Evolutionary conservation across 1,140 invertebrate species (phyloP), one percentile per base, ranked within the genome.

Genomic region (Anthonomus grandis): DNA sequence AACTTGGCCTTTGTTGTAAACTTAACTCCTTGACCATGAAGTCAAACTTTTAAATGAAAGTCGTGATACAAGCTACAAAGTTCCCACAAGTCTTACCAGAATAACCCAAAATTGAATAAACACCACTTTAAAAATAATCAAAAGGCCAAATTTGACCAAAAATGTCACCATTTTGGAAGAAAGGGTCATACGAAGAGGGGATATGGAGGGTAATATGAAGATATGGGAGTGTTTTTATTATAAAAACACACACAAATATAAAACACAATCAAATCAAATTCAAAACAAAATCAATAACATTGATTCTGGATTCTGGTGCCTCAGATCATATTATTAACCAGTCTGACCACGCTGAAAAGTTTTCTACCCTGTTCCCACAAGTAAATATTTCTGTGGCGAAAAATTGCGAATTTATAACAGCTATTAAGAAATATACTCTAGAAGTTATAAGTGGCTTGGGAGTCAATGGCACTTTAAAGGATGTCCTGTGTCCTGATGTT

Each of bases 1-100:
- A 69, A 68, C 51, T 51, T 72, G 38, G 22, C 45, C 10, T 56
- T 56, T 52, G 46, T 56, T n/a, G n/a, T 13, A 56, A 56, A 56
- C 50, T 24, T 8, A 19, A 42, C 10, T 56, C 4, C 34, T 56
- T 6, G 54, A 57, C 39, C 22, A 52, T 18, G 22, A 52, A 38
- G 36, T 52, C 6, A 31, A 31, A 31, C 27, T 31, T 8, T 8
- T n/a, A 8, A 31, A n/a, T 31, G 27, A 31, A 31, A 31, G n/a
- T 31, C 27, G 27, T 31, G n/a, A 31, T n/a, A 31, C 27, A 31
- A 31, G n/a, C n/a, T n/a, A n/a, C n/a, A n/a, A n/a, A n/a, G n/a
- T n/a, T n/a, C n/a, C n/a, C n/a, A n/a, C n/a, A n/a, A n/a, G n/a
- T n/a, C 27, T 8, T 8, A 31, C 6, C 6, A 8, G n/a, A 31